phyloP scores from a whole-genome alignment of 2,888 invertebrate species.

The Geophilus truncorum region DNA sequence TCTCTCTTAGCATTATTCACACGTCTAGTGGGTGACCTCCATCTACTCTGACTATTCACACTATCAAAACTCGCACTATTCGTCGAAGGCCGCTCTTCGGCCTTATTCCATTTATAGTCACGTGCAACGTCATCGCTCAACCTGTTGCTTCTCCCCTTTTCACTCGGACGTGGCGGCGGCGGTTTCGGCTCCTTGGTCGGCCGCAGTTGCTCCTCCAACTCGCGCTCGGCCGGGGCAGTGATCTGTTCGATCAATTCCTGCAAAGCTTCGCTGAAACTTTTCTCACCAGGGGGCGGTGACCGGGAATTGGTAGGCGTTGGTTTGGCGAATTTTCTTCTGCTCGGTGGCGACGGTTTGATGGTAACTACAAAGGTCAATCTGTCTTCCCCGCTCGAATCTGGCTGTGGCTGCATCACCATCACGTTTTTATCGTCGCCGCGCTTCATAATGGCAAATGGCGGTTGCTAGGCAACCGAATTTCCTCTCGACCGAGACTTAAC shows the following conservation, averaged over 20 bases:
- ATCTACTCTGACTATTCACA: neutral
- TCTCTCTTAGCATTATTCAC: neutral
- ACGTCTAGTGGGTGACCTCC: neutral
- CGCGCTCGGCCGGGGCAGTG: constrained; percentile 27
- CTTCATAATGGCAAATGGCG: neutral
- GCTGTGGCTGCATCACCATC: neutral
- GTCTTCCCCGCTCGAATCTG: neutral
- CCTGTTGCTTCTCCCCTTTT: neutral
- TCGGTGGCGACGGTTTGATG: constrained; percentile 29
- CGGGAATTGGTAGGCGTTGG: neutral
- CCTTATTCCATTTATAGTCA: constrained; percentile 8
- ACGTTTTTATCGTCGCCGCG: neutral
- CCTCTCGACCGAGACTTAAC: neutral
- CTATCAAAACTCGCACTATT: neutral
- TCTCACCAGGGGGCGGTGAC: constrained; percentile 13
- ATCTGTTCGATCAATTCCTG: constrained; percentile 32
- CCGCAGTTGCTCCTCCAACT: constrained; percentile 22
- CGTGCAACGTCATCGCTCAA: neutral
- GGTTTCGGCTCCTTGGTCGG: neutral
- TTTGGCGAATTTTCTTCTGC: neutral
- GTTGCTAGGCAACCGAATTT: neutral
- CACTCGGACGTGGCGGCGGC: neutral
- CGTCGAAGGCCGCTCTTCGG: neutral
- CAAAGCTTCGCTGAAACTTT: constrained; percentile 26
- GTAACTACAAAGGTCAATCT: constrained; percentile 31